These are phyloP conservation scores for Karalla daura DNA, from an alignment of 2,797 vertebrate species.

Conservation along the genomic window DNA sequence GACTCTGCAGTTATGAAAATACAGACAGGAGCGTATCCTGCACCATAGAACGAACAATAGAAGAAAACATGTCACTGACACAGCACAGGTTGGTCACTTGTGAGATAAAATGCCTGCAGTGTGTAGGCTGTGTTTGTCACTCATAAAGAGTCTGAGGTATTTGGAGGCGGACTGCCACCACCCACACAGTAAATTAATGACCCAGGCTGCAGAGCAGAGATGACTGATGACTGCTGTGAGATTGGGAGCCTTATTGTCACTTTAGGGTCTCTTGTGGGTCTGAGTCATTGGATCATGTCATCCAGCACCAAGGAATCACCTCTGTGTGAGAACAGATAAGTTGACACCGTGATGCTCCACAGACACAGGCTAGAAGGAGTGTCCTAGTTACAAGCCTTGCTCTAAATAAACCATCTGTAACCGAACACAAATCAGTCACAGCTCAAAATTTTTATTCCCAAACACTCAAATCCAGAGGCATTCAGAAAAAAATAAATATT, in stretches of 20 bases:
- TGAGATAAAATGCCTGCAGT: conserved; percentile 53
- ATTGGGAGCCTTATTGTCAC: conserved; percentile 65
- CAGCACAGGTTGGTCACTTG: conserved; percentile 57
- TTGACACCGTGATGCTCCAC: conserved; percentile 45
- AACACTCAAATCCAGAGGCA: neutral
- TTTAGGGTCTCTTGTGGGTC: conserved; percentile 54
- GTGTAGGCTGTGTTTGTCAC: conserved; percentile 56
- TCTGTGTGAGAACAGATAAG: conserved; percentile 61
- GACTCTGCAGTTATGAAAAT: conserved; percentile 72
- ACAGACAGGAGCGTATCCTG: conserved; percentile 60
- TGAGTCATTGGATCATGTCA: conserved; percentile 72
- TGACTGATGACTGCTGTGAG: conserved; percentile 73
- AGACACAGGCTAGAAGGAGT: conserved; percentile 37
- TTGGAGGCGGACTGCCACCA: conserved; percentile 59
- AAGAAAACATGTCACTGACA: conserved; percentile 58
- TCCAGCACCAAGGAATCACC: conserved; percentile 47
- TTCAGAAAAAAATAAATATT: too few species aligned
- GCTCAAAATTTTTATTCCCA: neutral
- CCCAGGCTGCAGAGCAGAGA: conserved; percentile 57
- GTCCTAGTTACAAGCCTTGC: conserved; percentile 28
- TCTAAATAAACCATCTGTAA: conserved; percentile 46
- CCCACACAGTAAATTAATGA: conserved; percentile 72
- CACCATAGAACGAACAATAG: conserved; percentile 60
- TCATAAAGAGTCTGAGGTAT: conserved; percentile 68
- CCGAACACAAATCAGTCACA: conserved; percentile 5